Base-by-base conservation (phyloP, 2,888 invertebrate species). In the Digitonthophagus gazella region DNA sequence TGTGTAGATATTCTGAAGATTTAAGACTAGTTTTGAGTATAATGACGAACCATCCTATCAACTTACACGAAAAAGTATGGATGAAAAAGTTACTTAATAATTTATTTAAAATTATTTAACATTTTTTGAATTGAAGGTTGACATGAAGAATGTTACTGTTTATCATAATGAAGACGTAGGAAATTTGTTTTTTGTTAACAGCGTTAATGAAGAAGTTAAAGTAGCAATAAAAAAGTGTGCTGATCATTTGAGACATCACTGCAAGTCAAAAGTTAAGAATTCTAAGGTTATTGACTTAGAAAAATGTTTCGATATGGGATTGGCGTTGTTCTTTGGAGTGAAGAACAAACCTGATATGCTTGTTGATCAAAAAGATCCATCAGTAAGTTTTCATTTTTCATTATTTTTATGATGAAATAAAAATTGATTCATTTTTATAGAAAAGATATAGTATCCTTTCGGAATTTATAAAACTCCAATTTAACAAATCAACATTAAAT, bases 1-100 rank as follows among this genome's bases (percentile, higher is more conserved):
- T 97, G 84, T 85, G 91, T 19, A 86, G 96, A n/a, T 90, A 89
- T 77, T 91, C 92, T 0, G 87, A 86, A 15, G 97, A 97, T 83
- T 83, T 97, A 18, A 80, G 85, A 0, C 85, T 92, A 0, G 83
- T 93, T 71, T 80, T 92, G 75, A 85, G 85, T 75, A 82, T 90
- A 2, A 85, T 93, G 84, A 86, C 87, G 0, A 87, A 22, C 16
- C 16, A 63, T 11, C 20, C 22, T 4, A 22, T 91, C 61, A 79
- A 83, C 2, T 79, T 91, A 0, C 80, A 86, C 15, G 81, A 85
- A 20, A 84, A 86, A 0, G 85, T 91, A 1, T 74, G 15, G 22
- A 11, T 15, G 4, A 5, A 15, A 14, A 14, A 58, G 11, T 16
- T 58, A 44, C 15, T 22, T 22, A 22, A 22, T 4, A 22, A 22